phyloP scores from a whole-genome alignment of 2,113 vertebrate species.

The Ramphastos sulfuratus region DNA sequence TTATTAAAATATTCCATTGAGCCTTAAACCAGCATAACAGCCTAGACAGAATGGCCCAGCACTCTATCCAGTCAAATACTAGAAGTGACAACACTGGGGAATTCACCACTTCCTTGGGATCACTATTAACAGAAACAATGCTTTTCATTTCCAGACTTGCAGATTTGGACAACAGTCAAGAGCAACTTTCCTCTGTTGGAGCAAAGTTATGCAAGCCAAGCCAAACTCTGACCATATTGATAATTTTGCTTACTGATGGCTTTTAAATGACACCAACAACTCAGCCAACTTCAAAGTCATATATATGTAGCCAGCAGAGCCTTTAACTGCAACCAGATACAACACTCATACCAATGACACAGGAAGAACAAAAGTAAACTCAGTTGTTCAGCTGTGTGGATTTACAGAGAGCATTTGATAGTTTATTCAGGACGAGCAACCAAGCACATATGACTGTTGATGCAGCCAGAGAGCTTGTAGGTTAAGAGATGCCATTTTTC shows the following conservation, averaged over 20 bases:
- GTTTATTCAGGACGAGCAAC: slow-evolving; percentile 30
- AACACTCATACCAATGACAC: neutral
- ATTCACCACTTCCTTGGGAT: neutral
- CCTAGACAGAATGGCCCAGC: neutral
- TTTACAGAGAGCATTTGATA: neutral
- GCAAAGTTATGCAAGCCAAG: neutral
- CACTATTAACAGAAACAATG: neutral
- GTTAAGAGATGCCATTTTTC: neutral
- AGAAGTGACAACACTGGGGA: neutral
- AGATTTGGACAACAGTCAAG: neutral
- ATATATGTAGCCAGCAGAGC: neutral
- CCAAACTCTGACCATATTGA: neutral
- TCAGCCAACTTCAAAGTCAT: neutral
- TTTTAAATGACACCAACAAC: neutral
- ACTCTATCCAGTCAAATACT: neutral
- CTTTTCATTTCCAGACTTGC: neutral
- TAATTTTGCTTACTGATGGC: neutral
- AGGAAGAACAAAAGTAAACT: neutral
- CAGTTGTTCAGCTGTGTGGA: neutral
- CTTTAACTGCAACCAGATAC: neutral
- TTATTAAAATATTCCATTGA: no score
- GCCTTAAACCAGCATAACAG: neutral
- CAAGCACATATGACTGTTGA: slow-evolving; percentile 19
- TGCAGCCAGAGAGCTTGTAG: neutral
- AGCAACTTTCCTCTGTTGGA: neutral